Base-by-base conservation (phyloP, 1,140 invertebrate species). In the Zaprionus ornatus region DNA sequence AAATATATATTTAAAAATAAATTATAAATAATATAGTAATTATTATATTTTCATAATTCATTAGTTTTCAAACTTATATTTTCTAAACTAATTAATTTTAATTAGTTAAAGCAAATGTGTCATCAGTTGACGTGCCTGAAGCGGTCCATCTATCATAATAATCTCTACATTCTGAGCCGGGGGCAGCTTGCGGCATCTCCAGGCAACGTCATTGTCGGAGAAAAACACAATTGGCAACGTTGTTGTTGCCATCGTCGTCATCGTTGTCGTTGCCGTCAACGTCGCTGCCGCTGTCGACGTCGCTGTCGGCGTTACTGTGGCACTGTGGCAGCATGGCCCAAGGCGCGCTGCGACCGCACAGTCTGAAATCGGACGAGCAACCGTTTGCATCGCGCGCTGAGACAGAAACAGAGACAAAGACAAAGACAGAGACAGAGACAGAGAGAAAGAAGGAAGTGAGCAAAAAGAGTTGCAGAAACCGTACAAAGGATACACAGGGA, bases 351-450 rank as follows among this genome's bases (percentile, higher is more conserved):
- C 3, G 54, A 54, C 55, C 67, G 67, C 85, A 90, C 85, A 90
- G 85, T 90, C 82, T 79, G 79, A 77, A 60, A 57, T 80, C 68
- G 79, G 64, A 78, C 85, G 85, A 90, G 82, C 81, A 85, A 55
- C 55, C 69, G 85, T 90, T 69, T 82, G 86, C 85, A 90, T 86
- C 85, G 85, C 85, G 85, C 77, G 65, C 79, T 4, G 15, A 17
- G n/a, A 37, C 35, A 45, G n/a, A n/a, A n/a, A n/a, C n/a, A n/a
- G n/a, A n/a, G n/a, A n/a, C n/a, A n/a, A n/a, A n/a, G n/a, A n/a
- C 35, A 32, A 10, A 45, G n/a, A 52, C 42, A 64, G 32, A 50
- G 23, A 40, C 10, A 57, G 17, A 40, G 13, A 23, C 17, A 42
- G 4, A 21, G 17, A 57, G 32, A 13, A 1, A 37, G 37, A 27